These are phyloP conservation scores for Ceyx melanurus DNA, from an alignment of 2,113 vertebrate species.

Conservation along the genomic window DNA sequence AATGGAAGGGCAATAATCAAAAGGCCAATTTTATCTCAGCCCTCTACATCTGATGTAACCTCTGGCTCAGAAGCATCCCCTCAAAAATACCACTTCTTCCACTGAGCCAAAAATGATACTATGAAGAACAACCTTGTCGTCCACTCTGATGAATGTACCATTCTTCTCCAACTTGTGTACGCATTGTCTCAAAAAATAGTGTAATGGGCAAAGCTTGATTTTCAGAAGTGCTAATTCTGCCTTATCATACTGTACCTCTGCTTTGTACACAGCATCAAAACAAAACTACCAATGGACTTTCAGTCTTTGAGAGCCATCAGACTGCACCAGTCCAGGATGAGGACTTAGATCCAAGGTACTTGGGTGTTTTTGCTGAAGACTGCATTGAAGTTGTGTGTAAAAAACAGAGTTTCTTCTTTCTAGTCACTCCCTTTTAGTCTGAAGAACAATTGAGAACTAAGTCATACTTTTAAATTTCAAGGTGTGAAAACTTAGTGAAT, in stretches of 20 bases:
- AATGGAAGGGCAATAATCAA: neutral
- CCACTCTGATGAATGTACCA: rapidly evolving
- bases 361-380: rapidly evolving
- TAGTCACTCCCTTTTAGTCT: neutral
- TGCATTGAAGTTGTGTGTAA: neutral
- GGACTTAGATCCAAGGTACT: neutral
- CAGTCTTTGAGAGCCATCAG: neutral
- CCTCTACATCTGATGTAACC: neutral
- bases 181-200: neutral
- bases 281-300: neutral
- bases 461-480: neutral
- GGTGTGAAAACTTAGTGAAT: neutral
- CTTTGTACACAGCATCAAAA: neutral
- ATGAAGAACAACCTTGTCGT: neutral
- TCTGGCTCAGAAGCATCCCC: neutral
- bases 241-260: neutral
- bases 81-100: neutral
- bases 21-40: neutral
- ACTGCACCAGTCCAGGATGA: neutral
- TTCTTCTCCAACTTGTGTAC: neutral
- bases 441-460: neutral
- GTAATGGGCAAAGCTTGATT: neutral
- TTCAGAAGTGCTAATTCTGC: neutral
- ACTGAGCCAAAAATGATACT: neutral
- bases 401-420: neutral